phyloP scores from a whole-genome alignment of 2,888 invertebrate genomes.

The Polyploca ridens region DNA sequence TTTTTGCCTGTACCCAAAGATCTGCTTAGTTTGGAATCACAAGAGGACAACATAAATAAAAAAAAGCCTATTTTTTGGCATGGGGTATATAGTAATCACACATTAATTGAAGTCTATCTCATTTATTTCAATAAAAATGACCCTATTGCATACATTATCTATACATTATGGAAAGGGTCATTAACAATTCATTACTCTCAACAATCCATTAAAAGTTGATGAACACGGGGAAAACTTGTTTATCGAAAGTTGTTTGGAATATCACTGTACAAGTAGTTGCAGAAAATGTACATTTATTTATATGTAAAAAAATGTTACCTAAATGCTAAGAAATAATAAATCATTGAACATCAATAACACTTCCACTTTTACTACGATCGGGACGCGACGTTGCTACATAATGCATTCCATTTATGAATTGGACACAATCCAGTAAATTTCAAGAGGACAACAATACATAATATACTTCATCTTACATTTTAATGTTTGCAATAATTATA shows the following conservation, averaged over 20 bases:
- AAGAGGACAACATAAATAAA: too few relatives aligned
- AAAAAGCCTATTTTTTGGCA: too few relatives aligned
- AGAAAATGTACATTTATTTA: conserved; percentile 54
- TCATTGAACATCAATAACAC: conserved; percentile 55
- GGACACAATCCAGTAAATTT: conserved; percentile 51
- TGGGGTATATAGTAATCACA: conserved; percentile 22
- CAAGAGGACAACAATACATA: conserved; percentile 66
- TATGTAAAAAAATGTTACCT: conserved; percentile 72
- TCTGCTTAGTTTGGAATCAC: too few relatives aligned
- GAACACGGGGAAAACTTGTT: conserved; percentile 52
- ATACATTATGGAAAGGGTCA: conserved; percentile 56
- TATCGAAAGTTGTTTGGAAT: conserved; percentile 43
- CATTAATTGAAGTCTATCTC: conserved; percentile 41
- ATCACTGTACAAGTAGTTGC: conserved; percentile 67
- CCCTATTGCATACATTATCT: conserved; percentile 59
- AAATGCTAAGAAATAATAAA: conserved; percentile 67
- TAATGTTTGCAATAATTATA: conserved; percentile 45
- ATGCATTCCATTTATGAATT: conserved; percentile 44
- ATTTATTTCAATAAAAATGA: conserved; percentile 74
- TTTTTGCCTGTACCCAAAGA: too few relatives aligned
- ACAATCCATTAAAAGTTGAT: conserved; percentile 64
- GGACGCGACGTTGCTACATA: conserved; percentile 51
- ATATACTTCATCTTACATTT: conserved; percentile 70
- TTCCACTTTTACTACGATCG: conserved; percentile 55
- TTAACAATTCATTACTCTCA: conserved; percentile 43